Evolutionary conservation across 1,140 invertebrate genomes (phyloP).

Genomic region (Nephila pilipes): DNA sequence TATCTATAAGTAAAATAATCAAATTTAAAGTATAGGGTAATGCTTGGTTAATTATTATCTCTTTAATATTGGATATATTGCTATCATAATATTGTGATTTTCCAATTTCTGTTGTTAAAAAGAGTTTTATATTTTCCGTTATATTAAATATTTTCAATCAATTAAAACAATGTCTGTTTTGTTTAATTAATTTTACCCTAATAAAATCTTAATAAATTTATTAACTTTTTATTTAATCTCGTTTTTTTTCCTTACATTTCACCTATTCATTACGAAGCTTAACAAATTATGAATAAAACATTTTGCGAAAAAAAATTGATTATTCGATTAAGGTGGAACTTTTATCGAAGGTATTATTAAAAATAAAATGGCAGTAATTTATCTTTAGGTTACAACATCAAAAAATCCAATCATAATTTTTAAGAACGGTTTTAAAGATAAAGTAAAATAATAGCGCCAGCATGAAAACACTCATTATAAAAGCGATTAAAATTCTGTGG

Average conservation of each 20-base stretch:
- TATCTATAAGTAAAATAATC: too few relatives aligned
- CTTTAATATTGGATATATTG: too few relatives aligned
- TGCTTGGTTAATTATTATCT: too few relatives aligned
- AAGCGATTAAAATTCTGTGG: conserved; percentile 21
- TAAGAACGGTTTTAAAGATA: conserved; percentile 10
- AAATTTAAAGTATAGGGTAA: too few relatives aligned
- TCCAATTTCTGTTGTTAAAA: too few relatives aligned
- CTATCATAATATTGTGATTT: too few relatives aligned
- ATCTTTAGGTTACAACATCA: background rate
- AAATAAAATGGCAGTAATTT: background rate
- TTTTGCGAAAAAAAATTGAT: background rate
- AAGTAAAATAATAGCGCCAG: background rate
- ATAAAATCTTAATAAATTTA: background rate
- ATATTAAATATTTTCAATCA: too few relatives aligned
- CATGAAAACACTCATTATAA: conserved; percentile 17
- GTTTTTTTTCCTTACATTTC: background rate
- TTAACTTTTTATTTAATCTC: background rate
- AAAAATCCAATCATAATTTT: background rate
- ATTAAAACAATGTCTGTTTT: too few relatives aligned
- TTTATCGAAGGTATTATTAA: conserved; percentile 2
- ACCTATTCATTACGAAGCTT: background rate
- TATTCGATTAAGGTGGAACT: background rate
- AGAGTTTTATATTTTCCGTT: too few relatives aligned
- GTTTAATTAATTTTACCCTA: too few relatives aligned
- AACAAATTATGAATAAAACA: background rate